These are phyloP conservation scores for Sympetrum striolatum DNA, from an alignment of 2,888 invertebrate genomes.

Conservation along the genomic window DNA sequence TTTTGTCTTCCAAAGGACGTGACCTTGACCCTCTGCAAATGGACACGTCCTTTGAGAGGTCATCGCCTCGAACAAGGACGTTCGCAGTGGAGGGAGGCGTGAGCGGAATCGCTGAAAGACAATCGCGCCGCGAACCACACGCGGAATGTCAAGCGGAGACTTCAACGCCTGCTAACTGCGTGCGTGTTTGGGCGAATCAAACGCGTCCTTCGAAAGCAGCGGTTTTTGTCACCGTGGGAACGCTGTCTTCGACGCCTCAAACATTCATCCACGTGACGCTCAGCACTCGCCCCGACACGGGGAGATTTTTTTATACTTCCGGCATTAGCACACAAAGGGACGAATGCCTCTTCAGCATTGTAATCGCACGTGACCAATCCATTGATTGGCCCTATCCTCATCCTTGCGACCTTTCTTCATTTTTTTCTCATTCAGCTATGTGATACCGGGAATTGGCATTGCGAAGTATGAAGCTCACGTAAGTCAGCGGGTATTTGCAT, in stretches of 20 bases:
- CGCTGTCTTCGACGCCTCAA: background rate
- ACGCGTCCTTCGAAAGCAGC: background rate
- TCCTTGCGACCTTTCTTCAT: background rate
- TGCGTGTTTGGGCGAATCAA: background rate
- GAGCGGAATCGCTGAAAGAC: background rate
- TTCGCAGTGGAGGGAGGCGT: background rate
- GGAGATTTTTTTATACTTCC: background rate
- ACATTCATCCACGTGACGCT: background rate
- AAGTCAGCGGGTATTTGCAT: too few relatives aligned
- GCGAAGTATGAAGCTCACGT: background rate
- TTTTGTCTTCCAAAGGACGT: background rate
- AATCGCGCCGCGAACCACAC: background rate
- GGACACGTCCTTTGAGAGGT: slow-evolving; percentile 10
- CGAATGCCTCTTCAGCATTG: background rate
- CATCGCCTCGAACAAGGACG: slow-evolving; percentile 39
- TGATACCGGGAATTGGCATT: background rate
- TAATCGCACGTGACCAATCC: background rate
- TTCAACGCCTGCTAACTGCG: background rate
- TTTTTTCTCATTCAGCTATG: background rate
- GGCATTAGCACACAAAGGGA: background rate
- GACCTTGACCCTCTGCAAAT: slow-evolving; percentile 26
- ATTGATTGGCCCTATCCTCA: background rate
- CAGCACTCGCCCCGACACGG: background rate
- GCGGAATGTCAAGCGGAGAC: background rate
- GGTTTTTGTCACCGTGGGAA: background rate